Evolutionary conservation across 2,113 vertebrate genomes (phyloP), one percentile per base, ranked within the genome.

Genomic region (Crocuta crocuta): DNA sequence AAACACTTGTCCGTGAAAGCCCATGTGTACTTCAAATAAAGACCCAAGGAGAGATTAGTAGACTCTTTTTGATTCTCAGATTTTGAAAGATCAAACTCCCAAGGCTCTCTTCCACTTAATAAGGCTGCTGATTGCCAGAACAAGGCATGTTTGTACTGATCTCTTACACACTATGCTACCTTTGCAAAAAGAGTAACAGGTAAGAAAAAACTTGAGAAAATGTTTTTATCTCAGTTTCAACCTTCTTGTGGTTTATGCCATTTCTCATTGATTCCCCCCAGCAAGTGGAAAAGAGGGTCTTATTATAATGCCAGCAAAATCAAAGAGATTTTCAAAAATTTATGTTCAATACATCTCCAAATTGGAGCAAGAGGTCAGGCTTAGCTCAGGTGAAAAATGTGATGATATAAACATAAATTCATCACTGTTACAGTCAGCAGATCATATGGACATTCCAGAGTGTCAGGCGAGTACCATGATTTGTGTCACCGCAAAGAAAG

Each of bases 401-500:
- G 98, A 97, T 97, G 97, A 98, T 98, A 97, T 95, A 98, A 98
- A 98, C 94, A 78, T 92, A 96, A 97, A 98, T 99, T 98, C 98
- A 98, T 98, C 98, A 97, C 97, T 91, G 95, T 96, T 98, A 94
- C 96, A 92, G 97, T 93, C 97, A 85, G 98, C 97, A 97, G 97
- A 98, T 98, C 96, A 94, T 98, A 66, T 31, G 97, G 98, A 63
- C 91, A 97, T 98, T 98, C 98, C 98, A 98, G 97, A 97, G 97
- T 96, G 98, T 98, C 98, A 98, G 98, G 98, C 98, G 96, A 97
- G 97, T 97, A 96, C 96, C 94, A 11, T 98, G 98, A 98, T 98
- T 98, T 98, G 99, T 99, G 98, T 98, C 98, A 98, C 98, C 95
- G 96, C 97, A 97, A 98, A 98, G 98, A 97, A 98, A 98, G 98